Evolutionary conservation across 2,888 invertebrate species (phyloP).

Genomic region (Tetheella fluctuosa): DNA sequence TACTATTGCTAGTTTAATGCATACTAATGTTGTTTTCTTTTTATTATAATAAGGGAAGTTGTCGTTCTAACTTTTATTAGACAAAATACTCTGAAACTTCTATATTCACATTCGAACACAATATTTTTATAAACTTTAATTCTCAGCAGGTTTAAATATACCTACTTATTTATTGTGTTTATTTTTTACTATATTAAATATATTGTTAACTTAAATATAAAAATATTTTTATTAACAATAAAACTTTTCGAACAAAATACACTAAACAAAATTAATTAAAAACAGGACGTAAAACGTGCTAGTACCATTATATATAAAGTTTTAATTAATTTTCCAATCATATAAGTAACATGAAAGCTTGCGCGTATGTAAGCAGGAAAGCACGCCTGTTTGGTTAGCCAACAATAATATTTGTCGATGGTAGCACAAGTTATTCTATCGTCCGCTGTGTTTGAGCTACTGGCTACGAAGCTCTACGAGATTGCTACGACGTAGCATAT

Average conservation of each 20-base stretch:
- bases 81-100: no score
- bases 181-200: no score
- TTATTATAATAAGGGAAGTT: no score
- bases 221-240: slow-evolving; percentile 1
- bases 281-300: slow-evolving; percentile 24
- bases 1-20: no score
- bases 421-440: slow-evolving; percentile 48
- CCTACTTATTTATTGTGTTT: no score
- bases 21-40: no score
- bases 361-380: slow-evolving; percentile 27
- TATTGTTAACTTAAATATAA: no score
- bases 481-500: slow-evolving; percentile 21
- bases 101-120: no score
- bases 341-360: slow-evolving; percentile 26
- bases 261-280: slow-evolving; percentile 27
- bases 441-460: slow-evolving; percentile 20
- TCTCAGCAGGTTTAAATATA: no score
- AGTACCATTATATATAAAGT: slow-evolving; percentile 27
- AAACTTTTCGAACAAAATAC: slow-evolving; percentile 15
- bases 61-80: no score
- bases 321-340: slow-evolving; percentile 57
- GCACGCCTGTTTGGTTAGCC: slow-evolving; percentile 52
- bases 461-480: slow-evolving; percentile 21
- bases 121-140: no score
- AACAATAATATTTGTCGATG: slow-evolving; percentile 61